A percentile compares a stretch with the other conserved stretches of the same genome.
phyloP scores from a whole-genome alignment of 2,888 invertebrate genomes.

The Apocheima hispidaria region DNA sequence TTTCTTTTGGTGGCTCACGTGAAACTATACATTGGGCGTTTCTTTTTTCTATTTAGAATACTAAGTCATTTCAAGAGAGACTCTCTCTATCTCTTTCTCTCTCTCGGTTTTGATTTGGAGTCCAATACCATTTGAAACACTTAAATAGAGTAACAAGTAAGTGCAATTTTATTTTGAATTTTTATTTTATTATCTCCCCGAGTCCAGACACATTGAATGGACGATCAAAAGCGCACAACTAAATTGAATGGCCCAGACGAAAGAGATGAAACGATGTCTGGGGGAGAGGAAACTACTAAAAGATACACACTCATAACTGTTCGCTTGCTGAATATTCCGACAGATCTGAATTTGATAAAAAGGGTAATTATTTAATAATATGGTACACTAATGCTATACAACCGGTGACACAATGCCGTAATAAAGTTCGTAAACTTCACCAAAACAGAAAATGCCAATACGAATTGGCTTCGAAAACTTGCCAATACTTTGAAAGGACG shows the following conservation, averaged over 20 bases:
- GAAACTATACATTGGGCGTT: background rate
- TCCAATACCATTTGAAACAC: too few relatives aligned
- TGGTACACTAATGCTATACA: background rate
- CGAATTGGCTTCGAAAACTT: conserved; percentile 29
- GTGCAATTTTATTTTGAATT: conserved; percentile 14
- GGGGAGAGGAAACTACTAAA: conserved; percentile 1
- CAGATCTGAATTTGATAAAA: conserved; percentile 3
- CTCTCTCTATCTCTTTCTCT: too few relatives aligned
- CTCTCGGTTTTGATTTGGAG: too few relatives aligned
- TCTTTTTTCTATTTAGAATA: background rate
- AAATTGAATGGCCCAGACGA: conserved; percentile 33
- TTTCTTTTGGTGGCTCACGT: background rate
- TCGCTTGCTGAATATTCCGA: background rate
- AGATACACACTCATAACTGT: conserved; percentile 3
- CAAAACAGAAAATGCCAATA: conserved; percentile 18
- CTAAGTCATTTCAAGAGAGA: background rate
- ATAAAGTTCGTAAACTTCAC: conserved; percentile 11
- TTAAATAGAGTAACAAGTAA: too few relatives aligned
- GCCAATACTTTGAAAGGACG: conserved; percentile 25
- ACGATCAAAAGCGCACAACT: conserved; percentile 21
- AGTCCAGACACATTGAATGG: conserved; percentile 34
- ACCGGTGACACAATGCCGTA: background rate
- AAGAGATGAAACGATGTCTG: conserved; percentile 25
- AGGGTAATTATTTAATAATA: background rate
- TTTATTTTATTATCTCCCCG: conserved; percentile 30